Base-by-base conservation (phyloP, 2,113 vertebrate genomes). In the Sander vitreus region DNA sequence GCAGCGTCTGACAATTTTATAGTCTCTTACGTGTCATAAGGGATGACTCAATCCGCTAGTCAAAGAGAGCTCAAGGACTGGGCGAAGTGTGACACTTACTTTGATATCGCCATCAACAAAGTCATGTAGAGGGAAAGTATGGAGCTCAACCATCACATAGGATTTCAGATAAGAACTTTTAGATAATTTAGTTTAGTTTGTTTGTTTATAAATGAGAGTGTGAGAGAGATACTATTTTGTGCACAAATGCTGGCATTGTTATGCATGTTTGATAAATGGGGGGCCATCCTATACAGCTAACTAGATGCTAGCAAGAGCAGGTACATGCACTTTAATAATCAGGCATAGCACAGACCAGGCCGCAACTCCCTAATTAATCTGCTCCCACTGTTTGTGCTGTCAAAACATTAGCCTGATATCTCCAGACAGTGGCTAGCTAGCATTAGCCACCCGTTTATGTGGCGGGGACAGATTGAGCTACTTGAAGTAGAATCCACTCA, bases 41-140 rank as follows among this genome's bases (percentile, higher is more conserved):
- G 64, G 83, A 81, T 87, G 86, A 85, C 79, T 88, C 83, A 85
- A 78, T 93, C 81, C 60, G 14, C 33, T 11, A n/a, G 71, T 71
- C 30, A 36, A 25, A 69, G n/a, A 36, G 66, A 86, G 85, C 83
- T 86, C 83, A 86, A 92, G 88, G 88, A 88, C 71, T 9, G 80
- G 64, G 76, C 64, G 71, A 68, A 78, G 84, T 47, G 27, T 76
- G 81, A 55, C 64, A 81, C 77, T 74, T 48, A 51, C 83, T 89
- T 78, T 91, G 77, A 85, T 86, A 63, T 73, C 43, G 1, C 33
- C 75, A 64, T 79, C 71, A 77, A 62, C 62, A 47, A 75, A n/a
- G 58, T 73, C 57, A 11, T 64, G 48, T 47, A 45, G 30, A 68
- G 6, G 6, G 18, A 58, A 83, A 75, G 27, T 21, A 8, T 62